Conservation (phyloP, 2,797 vertebrate species). For the Thripadectes ignobilis region DNA sequence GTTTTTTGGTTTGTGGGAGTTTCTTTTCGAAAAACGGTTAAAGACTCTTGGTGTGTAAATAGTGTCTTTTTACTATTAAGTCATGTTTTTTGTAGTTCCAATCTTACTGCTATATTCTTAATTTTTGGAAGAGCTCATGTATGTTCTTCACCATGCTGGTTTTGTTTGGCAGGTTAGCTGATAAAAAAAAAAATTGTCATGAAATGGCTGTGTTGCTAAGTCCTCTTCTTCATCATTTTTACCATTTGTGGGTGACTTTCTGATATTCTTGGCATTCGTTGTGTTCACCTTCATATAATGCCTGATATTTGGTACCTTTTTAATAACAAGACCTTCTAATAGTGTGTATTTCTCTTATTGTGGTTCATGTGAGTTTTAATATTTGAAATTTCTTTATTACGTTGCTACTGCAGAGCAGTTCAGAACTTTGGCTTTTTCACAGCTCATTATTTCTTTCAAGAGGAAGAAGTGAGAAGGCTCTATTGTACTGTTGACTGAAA, state of each 20-base stretch:
- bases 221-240: background rate
- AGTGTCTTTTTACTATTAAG: background rate
- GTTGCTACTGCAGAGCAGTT: background rate
- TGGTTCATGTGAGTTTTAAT: background rate
- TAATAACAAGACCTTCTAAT: background rate
- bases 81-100: accelerated
- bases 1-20: accelerated
- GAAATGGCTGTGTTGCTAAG: background rate
- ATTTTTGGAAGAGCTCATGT: background rate
- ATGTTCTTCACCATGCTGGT: background rate
- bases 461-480: background rate
- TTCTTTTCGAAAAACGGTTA: background rate
- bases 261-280: background rate
- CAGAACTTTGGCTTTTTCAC: background rate
- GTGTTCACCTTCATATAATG: background rate
- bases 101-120: background rate
- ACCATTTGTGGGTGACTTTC: background rate
- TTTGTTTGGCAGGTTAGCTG: background rate
- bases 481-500: background rate
- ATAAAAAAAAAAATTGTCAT: background rate
- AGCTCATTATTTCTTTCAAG: background rate
- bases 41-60: background rate
- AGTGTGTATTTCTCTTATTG: background rate
- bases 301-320: background rate
- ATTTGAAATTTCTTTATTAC: background rate